Base-by-base conservation (phyloP, 2,113 vertebrate species). In the Hydropotes inermis region DNA sequence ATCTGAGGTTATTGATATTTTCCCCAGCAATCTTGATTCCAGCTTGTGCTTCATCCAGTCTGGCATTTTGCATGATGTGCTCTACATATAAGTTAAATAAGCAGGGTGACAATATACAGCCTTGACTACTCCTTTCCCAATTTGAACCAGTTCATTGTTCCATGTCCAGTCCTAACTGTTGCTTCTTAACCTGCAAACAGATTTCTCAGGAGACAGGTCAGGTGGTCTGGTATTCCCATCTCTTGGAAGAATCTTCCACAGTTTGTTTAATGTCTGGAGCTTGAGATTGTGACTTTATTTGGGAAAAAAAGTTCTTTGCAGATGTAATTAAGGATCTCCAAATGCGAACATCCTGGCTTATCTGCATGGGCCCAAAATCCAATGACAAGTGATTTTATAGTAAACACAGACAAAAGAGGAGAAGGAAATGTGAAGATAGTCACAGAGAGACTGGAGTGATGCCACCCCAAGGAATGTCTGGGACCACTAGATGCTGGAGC, bases 301-400 rank as follows among this genome's bases (percentile, higher is more conserved):
- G 82, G 87, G 45, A n/a, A 70, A 57, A 94, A 50, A 57, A 14
- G 14, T 39, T 67, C 57, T 91, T 91, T 61, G 58, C 30, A 43
- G 50, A 36, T 96, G 6, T 58, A 36, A 91, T 74, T 82, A 88
- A 84, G 54, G 79, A 78, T 87, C 30, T 70, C 50, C 28, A 55
- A 54, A 90, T 74, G 78, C 9, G 1, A 17, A 90, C 36, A 82
- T 47, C 17, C 45, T 61, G 81, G 43, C 39, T 82, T 82, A 58
- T 84, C 28, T 39, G 27, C 4, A 43, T 25, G 33, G 39, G 39
- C 27, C 76, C 61, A 30, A 84, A 64, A 82, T 95, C 45, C 43
- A 85, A 50, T 54, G 30, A 39, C 27, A 87, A n/a, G 9, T 55
- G 23, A 39, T 36, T 6, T 57, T 76, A 13, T 54, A 33, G 55